phyloP scores from a whole-genome alignment of 1,140 invertebrate genomes.

The Ceratina calcarata region DNA sequence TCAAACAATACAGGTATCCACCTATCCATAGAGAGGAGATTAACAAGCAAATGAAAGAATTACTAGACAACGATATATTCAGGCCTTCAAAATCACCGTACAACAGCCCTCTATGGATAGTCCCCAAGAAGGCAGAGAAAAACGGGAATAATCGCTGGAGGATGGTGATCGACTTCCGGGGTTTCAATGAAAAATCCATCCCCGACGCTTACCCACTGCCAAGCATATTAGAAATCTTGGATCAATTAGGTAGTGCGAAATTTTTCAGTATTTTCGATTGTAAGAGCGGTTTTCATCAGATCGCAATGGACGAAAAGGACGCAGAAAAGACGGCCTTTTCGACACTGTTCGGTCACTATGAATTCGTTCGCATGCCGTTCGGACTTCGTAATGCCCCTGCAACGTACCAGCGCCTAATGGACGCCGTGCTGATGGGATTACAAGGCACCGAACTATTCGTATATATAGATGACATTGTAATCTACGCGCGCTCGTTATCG shows the following conservation, averaged over 20 bases:
- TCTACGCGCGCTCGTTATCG: background rate
- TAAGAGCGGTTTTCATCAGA: background rate
- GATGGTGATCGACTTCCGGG: background rate
- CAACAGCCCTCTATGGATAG: background rate
- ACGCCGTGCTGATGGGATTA: background rate
- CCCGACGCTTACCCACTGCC: background rate
- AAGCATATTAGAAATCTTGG: background rate
- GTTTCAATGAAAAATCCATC: background rate
- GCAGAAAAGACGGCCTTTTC: background rate
- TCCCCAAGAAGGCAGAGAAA: background rate
- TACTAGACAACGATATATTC: background rate
- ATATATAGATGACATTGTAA: background rate
- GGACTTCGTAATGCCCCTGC: background rate
- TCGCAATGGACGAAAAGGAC: background rate
- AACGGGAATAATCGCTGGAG: background rate
- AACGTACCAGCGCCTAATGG: background rate
- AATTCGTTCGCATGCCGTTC: background rate
- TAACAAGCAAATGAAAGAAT: conserved; percentile 1
- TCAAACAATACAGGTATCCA: background rate
- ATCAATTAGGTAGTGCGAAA: background rate
- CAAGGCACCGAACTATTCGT: background rate
- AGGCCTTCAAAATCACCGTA: background rate
- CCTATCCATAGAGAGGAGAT: conserved; percentile 12
- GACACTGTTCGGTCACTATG: background rate
- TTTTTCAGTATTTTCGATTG: background rate